Evolutionary conservation across 2,113 vertebrate genomes (phyloP).

Genomic region (Cnemophilus loriae): DNA sequence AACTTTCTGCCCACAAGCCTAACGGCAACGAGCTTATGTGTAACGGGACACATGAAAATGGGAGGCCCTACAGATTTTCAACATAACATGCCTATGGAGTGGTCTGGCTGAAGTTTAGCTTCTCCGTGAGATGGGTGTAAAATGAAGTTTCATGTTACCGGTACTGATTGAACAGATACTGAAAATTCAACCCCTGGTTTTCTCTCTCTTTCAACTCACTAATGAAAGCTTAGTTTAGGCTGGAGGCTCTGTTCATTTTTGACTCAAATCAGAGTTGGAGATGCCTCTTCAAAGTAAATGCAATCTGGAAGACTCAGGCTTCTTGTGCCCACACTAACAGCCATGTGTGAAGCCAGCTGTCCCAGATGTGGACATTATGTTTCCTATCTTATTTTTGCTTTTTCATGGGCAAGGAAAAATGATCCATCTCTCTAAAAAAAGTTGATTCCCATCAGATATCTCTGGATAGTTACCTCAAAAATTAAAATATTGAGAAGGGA

Average conservation of each 20-base stretch:
- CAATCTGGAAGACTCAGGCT: not conserved
- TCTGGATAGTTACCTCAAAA: not conserved
- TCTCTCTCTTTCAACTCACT: not conserved
- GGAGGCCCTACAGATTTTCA: not conserved
- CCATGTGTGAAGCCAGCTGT: rapidly evolving
- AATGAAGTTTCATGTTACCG: not conserved
- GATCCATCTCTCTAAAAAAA: not conserved
- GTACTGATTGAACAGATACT: rapidly evolving
- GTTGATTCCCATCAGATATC: not conserved
- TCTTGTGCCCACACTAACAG: rapidly evolving
- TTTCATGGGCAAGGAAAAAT: not conserved
- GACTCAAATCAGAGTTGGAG: not conserved
- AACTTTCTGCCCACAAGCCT: not conserved
- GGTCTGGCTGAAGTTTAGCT: not conserved
- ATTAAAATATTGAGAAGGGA: not conserved
- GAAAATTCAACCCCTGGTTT: not conserved
- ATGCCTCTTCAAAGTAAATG: not conserved
- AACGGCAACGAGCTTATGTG: not conserved
- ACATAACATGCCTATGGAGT: rapidly evolving
- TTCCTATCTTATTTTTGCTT: not conserved
- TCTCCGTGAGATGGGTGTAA: not conserved
- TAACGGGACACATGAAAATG: not conserved
- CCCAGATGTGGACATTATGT: not conserved
- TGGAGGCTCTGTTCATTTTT: not conserved
- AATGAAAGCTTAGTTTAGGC: not conserved